These are phyloP conservation scores for Choristoneura fumiferana DNA, from an alignment of 1,140 invertebrate genomes.

Conservation along the genomic window DNA sequence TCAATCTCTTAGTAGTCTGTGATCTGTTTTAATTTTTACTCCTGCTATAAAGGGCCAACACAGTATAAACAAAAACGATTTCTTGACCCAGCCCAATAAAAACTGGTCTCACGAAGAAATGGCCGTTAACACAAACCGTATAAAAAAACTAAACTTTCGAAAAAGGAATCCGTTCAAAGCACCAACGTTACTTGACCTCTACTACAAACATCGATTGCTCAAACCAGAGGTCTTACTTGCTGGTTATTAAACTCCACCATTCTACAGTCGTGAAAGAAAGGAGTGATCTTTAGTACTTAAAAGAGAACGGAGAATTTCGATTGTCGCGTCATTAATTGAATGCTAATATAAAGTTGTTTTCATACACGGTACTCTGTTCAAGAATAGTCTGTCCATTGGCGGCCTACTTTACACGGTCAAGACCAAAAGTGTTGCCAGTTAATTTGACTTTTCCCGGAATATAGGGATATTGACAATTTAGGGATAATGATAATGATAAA, in stretches of 20 bases:
- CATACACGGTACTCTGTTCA: not conserved
- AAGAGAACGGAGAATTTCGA: not conserved
- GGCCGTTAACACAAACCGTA: not conserved
- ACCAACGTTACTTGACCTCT: not conserved
- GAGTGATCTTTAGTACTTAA: not conserved
- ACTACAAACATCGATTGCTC: not conserved
- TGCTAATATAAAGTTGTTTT: not conserved
- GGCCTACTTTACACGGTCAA: slow-evolving; percentile 67
- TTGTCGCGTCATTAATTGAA: not conserved
- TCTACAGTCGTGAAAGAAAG: not conserved
- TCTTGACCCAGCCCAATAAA: slow-evolving; percentile 4
- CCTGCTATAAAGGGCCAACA: no score
- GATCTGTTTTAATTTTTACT: no score
- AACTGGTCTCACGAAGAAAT: slow-evolving; percentile 14
- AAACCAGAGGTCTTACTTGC: not conserved
- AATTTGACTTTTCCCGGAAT: slow-evolving; percentile 23
- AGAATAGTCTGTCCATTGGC: slow-evolving; percentile 24
- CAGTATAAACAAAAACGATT: no score
- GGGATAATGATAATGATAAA: slow-evolving; percentile 10
- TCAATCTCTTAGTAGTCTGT: no score
- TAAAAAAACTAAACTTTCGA: slow-evolving; percentile 14
- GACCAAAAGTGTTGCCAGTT: slow-evolving; percentile 47
- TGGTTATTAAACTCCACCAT: not conserved
- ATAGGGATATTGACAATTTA: slow-evolving; percentile 1
- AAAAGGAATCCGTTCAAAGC: slow-evolving; percentile 13